Evolutionary conservation across 2,888 invertebrate genomes (phyloP).

Genomic region (Acanthoscelides obtectus): DNA sequence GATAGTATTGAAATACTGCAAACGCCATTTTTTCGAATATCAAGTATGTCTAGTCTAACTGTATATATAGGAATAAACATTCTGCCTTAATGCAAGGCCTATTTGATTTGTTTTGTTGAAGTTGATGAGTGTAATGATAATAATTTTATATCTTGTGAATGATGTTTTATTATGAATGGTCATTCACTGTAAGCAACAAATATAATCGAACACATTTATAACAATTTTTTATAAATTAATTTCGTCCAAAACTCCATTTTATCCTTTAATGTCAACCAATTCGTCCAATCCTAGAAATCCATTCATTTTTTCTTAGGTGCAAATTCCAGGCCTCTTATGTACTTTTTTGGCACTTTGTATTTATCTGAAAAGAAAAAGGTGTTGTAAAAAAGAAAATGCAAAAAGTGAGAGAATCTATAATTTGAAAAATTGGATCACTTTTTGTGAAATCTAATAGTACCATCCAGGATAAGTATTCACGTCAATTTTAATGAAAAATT

Average conservation of each 20-base stretch:
- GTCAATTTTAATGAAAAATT: neutral
- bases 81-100: neutral
- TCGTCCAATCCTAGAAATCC: too few species aligned
- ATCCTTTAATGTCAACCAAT: too few species aligned
- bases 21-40: neutral
- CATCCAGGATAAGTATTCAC: too few species aligned
- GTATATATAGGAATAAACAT: neutral
- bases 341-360: conserved; percentile 72
- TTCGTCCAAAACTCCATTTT: neutral
- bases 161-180: neutral
- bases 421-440: too few species aligned
- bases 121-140: neutral
- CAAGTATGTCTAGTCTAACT: neutral
- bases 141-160: neutral
- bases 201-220: neutral
- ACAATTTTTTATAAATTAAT: neutral
- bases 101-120: neutral
- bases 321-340: conserved; percentile 70
- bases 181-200: neutral
- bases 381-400: neutral
- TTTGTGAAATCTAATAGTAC: too few species aligned
- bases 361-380: conserved; percentile 56
- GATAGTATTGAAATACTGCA: neutral
- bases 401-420: neutral
- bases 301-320: conserved; percentile 63